phyloP scores from a whole-genome alignment of 1,140 invertebrate genomes.

The Notospermus geniculatus region DNA sequence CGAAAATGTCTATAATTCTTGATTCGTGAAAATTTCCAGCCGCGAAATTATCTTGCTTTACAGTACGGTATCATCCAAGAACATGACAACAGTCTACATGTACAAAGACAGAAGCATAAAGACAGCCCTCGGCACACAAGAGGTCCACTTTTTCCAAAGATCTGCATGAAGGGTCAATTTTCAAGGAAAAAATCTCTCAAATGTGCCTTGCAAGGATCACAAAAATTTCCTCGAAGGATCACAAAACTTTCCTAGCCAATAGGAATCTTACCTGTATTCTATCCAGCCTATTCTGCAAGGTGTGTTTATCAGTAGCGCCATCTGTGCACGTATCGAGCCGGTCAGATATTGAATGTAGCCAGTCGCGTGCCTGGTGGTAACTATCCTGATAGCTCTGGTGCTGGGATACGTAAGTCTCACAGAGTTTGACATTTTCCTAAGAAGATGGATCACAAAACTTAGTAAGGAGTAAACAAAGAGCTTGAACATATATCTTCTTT shows the following conservation, averaged over 20 bases:
- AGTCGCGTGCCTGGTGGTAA: conserved; percentile 42
- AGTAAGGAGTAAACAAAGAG: too few relatives aligned
- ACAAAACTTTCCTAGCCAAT: conserved; percentile 1
- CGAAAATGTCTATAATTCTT: too few relatives aligned
- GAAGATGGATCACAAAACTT: neutral
- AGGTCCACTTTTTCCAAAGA: too few relatives aligned
- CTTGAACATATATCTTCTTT: too few relatives aligned
- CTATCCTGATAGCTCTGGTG: conserved; percentile 59
- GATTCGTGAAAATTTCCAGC: too few relatives aligned
- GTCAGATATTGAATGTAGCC: conserved; percentile 74
- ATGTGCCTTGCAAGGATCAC: too few relatives aligned
- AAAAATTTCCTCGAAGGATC: too few relatives aligned
- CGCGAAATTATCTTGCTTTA: too few relatives aligned
- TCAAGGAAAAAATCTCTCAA: neutral
- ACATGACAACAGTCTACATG: neutral
- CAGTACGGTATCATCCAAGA: neutral
- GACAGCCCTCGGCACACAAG: too few relatives aligned
- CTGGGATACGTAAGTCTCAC: conserved; percentile 80
- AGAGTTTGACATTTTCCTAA: conserved; percentile 76
- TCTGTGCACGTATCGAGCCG: conserved; percentile 88
- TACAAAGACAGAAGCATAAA: conserved; percentile 8
- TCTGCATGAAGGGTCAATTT: too few relatives aligned
- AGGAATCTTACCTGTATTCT: conserved; percentile 63
- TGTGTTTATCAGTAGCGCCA: conserved; percentile 83
- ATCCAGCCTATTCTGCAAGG: conserved; percentile 82